phyloP scores from a whole-genome alignment of 2,797 vertebrate species.

The Chrosomus eos region DNA sequence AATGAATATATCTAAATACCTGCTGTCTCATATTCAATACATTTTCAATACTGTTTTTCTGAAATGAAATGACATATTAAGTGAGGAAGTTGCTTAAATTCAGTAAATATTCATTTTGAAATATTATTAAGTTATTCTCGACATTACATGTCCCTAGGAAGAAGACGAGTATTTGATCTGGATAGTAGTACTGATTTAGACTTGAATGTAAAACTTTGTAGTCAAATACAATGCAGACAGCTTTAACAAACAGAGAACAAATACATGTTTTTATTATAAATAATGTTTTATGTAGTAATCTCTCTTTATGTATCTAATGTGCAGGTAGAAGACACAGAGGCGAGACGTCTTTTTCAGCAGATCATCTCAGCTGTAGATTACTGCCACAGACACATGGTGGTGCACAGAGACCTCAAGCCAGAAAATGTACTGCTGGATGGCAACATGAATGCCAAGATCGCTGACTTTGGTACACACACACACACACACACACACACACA shows the following conservation, averaged over 20 bases:
- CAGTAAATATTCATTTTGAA: not conserved
- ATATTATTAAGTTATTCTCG: not conserved
- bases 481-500: constrained; percentile 6
- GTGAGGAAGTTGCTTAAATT: not conserved
- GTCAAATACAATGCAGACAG: not conserved
- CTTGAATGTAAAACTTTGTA: not conserved
- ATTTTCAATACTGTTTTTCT: not conserved
- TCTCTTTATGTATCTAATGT: constrained; percentile 38
- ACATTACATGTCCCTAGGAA: not conserved
- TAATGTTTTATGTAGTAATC: constrained; percentile 15
- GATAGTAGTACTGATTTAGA: not conserved
- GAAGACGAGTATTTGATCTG: not conserved
- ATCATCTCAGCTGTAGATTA: constrained; percentile 98
- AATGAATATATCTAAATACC: not conserved
- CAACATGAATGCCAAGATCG: constrained; percentile 97
- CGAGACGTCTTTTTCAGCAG: constrained; percentile 96
- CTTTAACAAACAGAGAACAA: not conserved
- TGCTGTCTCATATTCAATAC: not conserved
- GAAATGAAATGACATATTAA: no score
- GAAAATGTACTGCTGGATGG: constrained; percentile 97
- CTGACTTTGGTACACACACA: constrained; percentile 88
- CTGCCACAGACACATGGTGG: constrained; percentile 99
- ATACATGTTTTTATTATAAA: not conserved
- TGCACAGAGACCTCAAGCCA: constrained; percentile 97
- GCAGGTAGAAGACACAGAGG: constrained; percentile 94